Conservation (phyloP, 2,113 vertebrate species). For the Vidua macroura region DNA sequence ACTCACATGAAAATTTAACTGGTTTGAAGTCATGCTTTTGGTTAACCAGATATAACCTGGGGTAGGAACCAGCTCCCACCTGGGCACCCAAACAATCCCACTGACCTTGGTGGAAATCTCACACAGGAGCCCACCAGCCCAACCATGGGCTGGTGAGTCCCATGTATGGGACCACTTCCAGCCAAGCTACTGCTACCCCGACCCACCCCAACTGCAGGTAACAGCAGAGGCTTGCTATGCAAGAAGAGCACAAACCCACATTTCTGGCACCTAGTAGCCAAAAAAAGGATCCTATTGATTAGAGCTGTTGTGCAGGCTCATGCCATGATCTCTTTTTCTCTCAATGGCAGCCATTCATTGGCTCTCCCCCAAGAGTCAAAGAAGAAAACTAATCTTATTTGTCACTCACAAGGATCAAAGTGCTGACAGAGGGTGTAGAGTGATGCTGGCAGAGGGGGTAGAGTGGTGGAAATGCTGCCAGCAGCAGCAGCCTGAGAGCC, state of each 20-base stretch:
- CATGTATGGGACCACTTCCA: fast-evolving
- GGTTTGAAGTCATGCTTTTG: not conserved
- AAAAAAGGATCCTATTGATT: not conserved
- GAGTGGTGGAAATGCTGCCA: not conserved
- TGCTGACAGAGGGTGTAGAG: not conserved
- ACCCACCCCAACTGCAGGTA: not conserved
- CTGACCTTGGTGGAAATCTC: not conserved
- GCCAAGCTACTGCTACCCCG: not conserved
- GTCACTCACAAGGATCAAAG: not conserved
- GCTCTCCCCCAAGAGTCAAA: not conserved
- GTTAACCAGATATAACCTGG: not conserved
- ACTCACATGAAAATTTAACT: not conserved
- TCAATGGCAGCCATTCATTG: not conserved
- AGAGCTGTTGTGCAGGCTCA: fast-evolving
- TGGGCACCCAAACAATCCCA: not conserved
- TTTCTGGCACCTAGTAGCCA: not conserved
- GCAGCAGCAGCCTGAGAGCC: not conserved
- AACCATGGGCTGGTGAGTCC: not conserved
- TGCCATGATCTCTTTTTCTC: not conserved
- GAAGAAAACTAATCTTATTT: not conserved
- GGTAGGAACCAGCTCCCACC: not conserved
- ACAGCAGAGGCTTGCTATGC: not conserved
- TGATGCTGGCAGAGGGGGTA: not conserved
- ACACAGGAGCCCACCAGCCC: not conserved
- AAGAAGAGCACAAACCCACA: not conserved